These are phyloP conservation scores for Lynx canadensis DNA, from an alignment of 2,113 vertebrate genomes.

Conservation along the genomic window DNA sequence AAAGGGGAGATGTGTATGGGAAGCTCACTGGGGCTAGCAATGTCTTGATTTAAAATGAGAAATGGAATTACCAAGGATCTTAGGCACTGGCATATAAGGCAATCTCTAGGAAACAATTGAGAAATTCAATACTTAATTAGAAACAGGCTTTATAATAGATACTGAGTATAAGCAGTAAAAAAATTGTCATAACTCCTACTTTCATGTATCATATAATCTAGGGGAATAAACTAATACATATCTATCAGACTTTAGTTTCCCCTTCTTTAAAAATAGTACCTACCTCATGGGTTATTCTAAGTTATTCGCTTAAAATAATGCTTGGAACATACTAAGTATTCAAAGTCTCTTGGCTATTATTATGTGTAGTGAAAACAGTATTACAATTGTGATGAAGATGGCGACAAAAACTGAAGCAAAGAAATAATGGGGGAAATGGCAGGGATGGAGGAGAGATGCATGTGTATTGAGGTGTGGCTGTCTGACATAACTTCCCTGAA, in stretches of 20 bases:
- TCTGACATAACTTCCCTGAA: neutral
- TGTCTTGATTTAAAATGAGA: neutral
- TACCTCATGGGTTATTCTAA: neutral
- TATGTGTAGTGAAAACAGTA: neutral
- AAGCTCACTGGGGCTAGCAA: neutral
- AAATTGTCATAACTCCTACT: neutral
- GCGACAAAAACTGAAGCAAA: neutral
- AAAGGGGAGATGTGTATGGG: neutral
- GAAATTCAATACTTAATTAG: neutral
- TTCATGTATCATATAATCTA: neutral
- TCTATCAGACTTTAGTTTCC: neutral
- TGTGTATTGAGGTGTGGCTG: neutral
- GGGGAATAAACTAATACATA: neutral
- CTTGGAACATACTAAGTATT: neutral
- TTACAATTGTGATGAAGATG: neutral
- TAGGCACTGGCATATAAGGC: neutral
- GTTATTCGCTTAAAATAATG: neutral
- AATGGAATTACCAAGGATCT: neutral
- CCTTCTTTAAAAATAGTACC: neutral
- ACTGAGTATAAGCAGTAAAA: neutral
- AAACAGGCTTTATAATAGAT: neutral
- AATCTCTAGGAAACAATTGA: neutral
- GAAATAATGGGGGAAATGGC: neutral
- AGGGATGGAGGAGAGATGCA: rapidly evolving
- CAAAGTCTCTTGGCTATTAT: neutral